Evolutionary conservation across 2,888 invertebrate species (phyloP), one percentile per base, ranked within the genome.

Genomic region (Temnothorax rugatulus): DNA sequence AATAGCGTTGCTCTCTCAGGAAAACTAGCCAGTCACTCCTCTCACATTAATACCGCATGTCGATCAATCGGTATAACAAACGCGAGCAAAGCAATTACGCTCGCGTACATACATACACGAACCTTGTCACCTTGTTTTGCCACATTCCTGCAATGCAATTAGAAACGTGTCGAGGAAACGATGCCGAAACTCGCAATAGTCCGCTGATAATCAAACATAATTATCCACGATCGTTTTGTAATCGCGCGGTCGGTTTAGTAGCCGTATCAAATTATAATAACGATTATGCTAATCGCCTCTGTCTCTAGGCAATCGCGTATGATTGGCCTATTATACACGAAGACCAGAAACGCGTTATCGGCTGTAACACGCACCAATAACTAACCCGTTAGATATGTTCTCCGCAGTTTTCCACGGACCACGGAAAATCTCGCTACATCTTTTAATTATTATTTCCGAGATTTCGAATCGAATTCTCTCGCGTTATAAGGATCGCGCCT

Each of bases 181-280:
- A 77, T 54, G 59, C 61, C 76, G 71, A 50, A 66, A 66, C 38
- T 63, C 68, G 69, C 57, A 57, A 76, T 47, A 64, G 59, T 57
- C 9, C 25, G 52, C 50, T 57, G 61, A 85, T 83, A 83, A 88
- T 63, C 71, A 54, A n/a, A 82, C 38, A 50, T 84, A 88, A 90
- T 89, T 90, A 87, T 83, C 68, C 68, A 44, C 79, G 52, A 77
- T 82, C 75, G 83, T 89, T 88, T 83, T 83, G 79, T 81, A 86
- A 85, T 84, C 63, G 74, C 63, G 74, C 68, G 73, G 82, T 83
- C 77, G 76, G 66, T 47, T 66, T 83, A 84, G 82, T 68, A 66
- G 66, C 52, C 63, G 69, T 85, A 86, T 82, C 83, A 41, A 84
- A 84, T 81, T 90, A 88, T 89, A 84, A 88, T 87, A 74, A 91